Evolutionary conservation across 2,113 vertebrate species (phyloP), one percentile per base, ranked within the genome.

Genomic region (Mohoua ochrocephala): DNA sequence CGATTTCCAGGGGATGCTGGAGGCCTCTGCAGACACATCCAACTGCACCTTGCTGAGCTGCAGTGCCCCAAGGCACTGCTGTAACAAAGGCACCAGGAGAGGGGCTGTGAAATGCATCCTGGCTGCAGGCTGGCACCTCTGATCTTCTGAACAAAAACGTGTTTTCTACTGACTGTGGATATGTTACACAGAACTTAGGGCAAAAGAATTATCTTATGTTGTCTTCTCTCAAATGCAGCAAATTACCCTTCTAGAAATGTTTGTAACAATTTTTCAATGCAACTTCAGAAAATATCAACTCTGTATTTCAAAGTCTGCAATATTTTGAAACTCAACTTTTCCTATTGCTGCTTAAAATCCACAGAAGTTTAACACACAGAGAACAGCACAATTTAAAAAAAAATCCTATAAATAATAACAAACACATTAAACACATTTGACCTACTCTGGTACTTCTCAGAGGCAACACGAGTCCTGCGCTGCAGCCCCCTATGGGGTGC

Each of bases 1-100:
- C 1, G 0, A 0, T 31, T 61, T 30, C 42, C n/a, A 33, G 31
- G 0, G 21, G 64, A 16, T 27, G 23, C 16, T 30, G 33, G 15
- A 79, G 33, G n/a, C 27, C 23, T 31, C 69, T 8, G 3, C 0
- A 1, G 15, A 35, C 26, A 5, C 35, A 47, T 39, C 4, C 8
- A 39, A 6, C 20, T 30, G 16, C 37, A 42, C 22, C 28, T 4
- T 1, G 3, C 19, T 8, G 11, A 50, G 61, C 64, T 39, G 54
- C 79, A 78, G 54, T 4, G 1, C 31, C 24, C 18, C n/a, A 35
- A 2, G 7, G n/a, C 31, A 54, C 33, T 1, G 1, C 35, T 1
- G 1, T 23, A 49, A 27, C 1, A 5, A 41, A 49, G 54, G 13
- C 30, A 30, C 9, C 0, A 2, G 24, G 39, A 84, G 50, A 82